These are phyloP conservation scores for Zootoca vivipara DNA, from an alignment of 2,113 vertebrate species.

Conservation along the genomic window DNA sequence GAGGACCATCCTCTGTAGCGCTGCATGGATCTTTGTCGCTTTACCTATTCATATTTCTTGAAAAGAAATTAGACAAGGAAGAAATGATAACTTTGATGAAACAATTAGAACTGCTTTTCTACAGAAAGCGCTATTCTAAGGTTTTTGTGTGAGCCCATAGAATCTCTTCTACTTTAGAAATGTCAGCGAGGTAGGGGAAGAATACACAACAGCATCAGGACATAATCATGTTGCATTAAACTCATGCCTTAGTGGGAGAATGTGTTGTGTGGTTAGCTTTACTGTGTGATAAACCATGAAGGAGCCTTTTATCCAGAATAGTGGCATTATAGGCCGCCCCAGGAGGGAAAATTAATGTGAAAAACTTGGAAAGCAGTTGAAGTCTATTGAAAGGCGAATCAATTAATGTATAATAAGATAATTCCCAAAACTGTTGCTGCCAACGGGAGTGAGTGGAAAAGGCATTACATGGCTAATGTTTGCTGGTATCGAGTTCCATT, in stretches of 20 bases:
- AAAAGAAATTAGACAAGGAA: conserved; percentile 2
- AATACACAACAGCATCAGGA: conserved; percentile 16
- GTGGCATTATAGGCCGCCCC: conserved; percentile 35
- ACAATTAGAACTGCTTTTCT: neutral
- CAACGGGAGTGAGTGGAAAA: conserved; percentile 55
- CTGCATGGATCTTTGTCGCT: neutral
- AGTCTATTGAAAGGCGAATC: conserved; percentile 24
- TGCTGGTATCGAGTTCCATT: neutral
- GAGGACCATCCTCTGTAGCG: no score
- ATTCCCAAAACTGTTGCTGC: conserved; percentile 24
- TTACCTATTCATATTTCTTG: neutral
- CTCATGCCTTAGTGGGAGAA: neutral
- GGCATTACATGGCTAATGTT: conserved; percentile 20
- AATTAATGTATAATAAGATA: conserved; percentile 39
- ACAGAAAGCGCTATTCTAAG: conserved; percentile 1
- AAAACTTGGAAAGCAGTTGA: conserved; percentile 43
- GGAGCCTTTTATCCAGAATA: conserved; percentile 35
- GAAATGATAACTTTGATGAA: neutral
- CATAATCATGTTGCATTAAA: conserved; percentile 12
- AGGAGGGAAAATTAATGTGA: conserved; percentile 40
- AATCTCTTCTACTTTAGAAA: neutral
- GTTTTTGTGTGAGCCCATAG: neutral
- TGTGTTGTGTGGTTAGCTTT: conserved; percentile 7
- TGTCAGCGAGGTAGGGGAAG: neutral
- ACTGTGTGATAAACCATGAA: conserved; percentile 41